Conservation (phyloP, 2,797 vertebrate genomes). For the Ceryle rudis region DNA sequence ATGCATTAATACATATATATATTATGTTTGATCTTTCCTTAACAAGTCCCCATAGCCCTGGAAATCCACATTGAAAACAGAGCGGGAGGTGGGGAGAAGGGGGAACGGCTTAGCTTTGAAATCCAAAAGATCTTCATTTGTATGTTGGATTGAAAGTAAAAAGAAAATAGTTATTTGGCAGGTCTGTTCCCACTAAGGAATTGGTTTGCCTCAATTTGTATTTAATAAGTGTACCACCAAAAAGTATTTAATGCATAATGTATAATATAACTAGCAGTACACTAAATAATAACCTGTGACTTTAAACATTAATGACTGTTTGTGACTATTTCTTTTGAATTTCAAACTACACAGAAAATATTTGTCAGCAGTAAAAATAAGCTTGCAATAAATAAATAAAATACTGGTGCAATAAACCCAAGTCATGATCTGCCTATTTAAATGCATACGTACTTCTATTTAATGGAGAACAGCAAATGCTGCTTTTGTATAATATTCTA, state of each 20-base stretch:
- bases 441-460: constrained; percentile 23
- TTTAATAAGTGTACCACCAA: constrained; percentile 56
- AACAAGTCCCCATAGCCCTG: constrained; percentile 66
- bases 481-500: background rate
- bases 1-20: constrained; percentile 73
- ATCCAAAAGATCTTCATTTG: constrained; percentile 52
- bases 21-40: constrained; percentile 71
- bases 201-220: constrained; percentile 70
- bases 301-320: constrained; percentile 70
- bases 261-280: constrained; percentile 58
- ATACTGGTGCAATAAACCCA: constrained; percentile 29
- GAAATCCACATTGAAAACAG: constrained; percentile 47
- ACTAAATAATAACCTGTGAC: constrained; percentile 68
- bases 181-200: constrained; percentile 47
- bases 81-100: background rate
- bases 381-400: constrained; percentile 59
- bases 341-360: constrained; percentile 46
- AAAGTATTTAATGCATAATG: constrained; percentile 73
- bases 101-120: constrained; percentile 52
- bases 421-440: constrained; percentile 42
- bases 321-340: constrained; percentile 63
- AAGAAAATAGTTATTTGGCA: constrained; percentile 67
- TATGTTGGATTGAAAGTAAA: constrained; percentile 43
- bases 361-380: constrained; percentile 66
- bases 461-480: background rate